Percentiles rank a stretch among this genome's conserved stretches.
Conservation (phyloP, 2,797 vertebrate species). For the Sebastes glaucus region DNA sequence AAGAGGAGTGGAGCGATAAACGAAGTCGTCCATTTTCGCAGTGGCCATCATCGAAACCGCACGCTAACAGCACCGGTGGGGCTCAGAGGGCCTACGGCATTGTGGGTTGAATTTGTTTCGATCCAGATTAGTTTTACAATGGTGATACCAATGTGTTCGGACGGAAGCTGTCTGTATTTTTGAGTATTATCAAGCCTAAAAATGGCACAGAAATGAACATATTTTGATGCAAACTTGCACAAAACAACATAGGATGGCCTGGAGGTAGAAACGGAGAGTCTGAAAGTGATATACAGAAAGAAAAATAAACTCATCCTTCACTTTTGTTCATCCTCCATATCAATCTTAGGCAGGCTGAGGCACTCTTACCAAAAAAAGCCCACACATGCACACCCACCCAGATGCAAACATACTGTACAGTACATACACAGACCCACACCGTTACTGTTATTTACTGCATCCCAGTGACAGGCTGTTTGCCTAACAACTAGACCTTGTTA, state of each 20-base stretch:
- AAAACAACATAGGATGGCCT: neutral
- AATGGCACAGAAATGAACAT: neutral
- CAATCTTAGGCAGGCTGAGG: neutral
- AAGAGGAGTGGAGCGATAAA: neutral
- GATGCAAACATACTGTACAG: slow-evolving; percentile 42
- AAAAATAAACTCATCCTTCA: slow-evolving; percentile 7
- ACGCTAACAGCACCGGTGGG: slow-evolving; percentile 12
- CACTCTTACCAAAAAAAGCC: slow-evolving; percentile 5
- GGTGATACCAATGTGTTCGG: neutral
- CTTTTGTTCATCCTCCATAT: neutral
- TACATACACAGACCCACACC: slow-evolving; percentile 19
- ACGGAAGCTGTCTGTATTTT: neutral
- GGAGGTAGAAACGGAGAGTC: neutral
- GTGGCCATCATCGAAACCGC: slow-evolving; percentile 38
- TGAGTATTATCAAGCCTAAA: neutral
- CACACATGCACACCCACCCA: slow-evolving; percentile 40
- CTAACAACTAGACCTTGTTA: slow-evolving; percentile 77
- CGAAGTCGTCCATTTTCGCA: slow-evolving; percentile 28
- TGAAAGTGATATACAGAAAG: neutral
- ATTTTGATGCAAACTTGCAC: neutral
- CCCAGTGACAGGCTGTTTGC: slow-evolving; percentile 78
- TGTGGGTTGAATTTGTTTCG: slow-evolving; percentile 6
- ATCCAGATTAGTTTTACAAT: slow-evolving; percentile 6
- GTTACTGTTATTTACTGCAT: slow-evolving; percentile 79
- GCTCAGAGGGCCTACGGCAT: neutral